These are phyloP conservation scores for Brachionus manjavacas DNA, from an alignment of 1,140 invertebrate species.

Conservation along the genomic window DNA sequence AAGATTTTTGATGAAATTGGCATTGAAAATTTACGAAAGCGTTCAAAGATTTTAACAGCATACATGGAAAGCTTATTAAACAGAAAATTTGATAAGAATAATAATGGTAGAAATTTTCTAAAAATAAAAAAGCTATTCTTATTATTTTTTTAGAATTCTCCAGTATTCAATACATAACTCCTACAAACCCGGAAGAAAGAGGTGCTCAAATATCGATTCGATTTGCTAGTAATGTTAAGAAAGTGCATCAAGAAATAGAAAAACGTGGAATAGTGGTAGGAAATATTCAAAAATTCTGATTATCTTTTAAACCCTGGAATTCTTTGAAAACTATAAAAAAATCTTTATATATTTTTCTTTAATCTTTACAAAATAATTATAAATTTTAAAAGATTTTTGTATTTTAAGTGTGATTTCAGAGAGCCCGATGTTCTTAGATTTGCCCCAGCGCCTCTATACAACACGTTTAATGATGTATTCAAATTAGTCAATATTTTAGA, in stretches of 20 bases:
- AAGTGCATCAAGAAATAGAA: conserved; percentile 58
- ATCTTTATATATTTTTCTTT: too few species aligned
- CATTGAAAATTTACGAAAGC: conserved; percentile 57
- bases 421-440: conserved; percentile 61
- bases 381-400: background rate
- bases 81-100: conserved; percentile 17
- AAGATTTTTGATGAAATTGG: conserved; percentile 61
- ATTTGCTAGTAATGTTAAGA: conserved; percentile 54
- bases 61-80: conserved; percentile 61
- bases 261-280: conserved; percentile 62
- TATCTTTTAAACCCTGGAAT: background rate
- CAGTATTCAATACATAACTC: conserved; percentile 60
- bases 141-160: conserved; percentile 29
- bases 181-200: conserved; percentile 59
- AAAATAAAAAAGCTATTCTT: too few species aligned
- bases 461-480: conserved; percentile 61
- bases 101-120: background rate
- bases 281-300: conserved; percentile 27
- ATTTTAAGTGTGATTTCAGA: conserved; percentile 61
- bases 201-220: conserved; percentile 62
- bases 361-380: too few species aligned
- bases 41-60: conserved; percentile 62
- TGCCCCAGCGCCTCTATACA: conserved; percentile 62
- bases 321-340: too few species aligned
- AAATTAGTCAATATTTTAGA: conserved; percentile 51